phyloP scores from a whole-genome alignment of 2,797 vertebrate species.

The Cyclopterus lumpus region DNA sequence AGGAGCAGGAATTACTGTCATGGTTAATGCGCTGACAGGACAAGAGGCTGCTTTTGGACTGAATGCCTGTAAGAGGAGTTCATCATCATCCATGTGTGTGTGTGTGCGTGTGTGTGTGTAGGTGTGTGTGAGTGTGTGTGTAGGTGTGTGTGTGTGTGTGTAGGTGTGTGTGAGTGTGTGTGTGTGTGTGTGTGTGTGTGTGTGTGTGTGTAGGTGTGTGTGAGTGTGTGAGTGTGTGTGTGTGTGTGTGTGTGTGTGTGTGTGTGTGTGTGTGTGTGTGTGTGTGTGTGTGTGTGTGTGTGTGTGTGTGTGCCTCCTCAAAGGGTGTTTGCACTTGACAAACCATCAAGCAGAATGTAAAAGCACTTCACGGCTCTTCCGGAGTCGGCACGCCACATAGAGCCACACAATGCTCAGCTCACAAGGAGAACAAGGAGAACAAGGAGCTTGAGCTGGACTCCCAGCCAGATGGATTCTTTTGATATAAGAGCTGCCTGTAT shows the following conservation, averaged over 20 bases:
- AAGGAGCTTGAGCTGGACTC: background rate
- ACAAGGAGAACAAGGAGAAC: too few relatives aligned
- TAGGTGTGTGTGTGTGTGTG: conserved; percentile 11
- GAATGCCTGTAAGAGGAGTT: conserved; percentile 28
- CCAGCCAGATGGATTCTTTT: background rate
- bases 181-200: conserved; percentile 5
- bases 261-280: conserved; percentile 17
- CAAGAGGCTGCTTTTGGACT: conserved; percentile 29
- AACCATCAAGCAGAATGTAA: conserved; percentile 21
- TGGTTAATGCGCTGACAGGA: conserved; percentile 32
- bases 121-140: conserved; percentile 20
- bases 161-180: background rate
- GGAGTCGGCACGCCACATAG: background rate
- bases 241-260: conserved; percentile 11
- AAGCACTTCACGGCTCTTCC: conserved; percentile 24
- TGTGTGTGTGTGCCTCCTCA: conserved; percentile 6
- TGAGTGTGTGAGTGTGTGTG: conserved; percentile 19
- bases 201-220: conserved; percentile 5
- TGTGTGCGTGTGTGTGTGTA: conserved; percentile 14
- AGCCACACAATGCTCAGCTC: too few relatives aligned
- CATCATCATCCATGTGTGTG: conserved; percentile 6
- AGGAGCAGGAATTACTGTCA: conserved; percentile 34
- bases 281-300: conserved; percentile 18
- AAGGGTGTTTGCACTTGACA: conserved; percentile 40
- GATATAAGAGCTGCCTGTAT: background rate